These are phyloP conservation scores for Tethea ocularis DNA, from an alignment of 2,888 invertebrate species.

Conservation along the genomic window DNA sequence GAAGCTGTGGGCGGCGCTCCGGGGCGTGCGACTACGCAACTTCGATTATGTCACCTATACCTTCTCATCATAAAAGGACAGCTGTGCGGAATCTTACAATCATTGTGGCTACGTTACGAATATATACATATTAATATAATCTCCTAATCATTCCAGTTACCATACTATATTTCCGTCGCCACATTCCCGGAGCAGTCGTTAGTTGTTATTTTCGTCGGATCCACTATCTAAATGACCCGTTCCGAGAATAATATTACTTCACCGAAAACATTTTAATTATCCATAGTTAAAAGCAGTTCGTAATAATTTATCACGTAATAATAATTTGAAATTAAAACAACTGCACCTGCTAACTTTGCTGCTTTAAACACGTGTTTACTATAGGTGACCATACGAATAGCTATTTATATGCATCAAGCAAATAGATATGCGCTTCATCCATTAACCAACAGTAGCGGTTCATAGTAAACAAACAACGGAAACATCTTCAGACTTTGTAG, in stretches of 20 bases:
- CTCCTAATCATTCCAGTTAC: not conserved
- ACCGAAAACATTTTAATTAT: slow-evolving; percentile 39
- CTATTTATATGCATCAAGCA: slow-evolving; percentile 63
- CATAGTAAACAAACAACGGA: slow-evolving; percentile 53
- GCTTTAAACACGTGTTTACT: slow-evolving; percentile 56
- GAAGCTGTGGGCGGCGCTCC: slow-evolving; percentile 75
- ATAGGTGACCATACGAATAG: slow-evolving; percentile 43
- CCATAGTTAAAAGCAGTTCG: slow-evolving; percentile 8
- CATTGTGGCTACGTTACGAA: slow-evolving; percentile 36
- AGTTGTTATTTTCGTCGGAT: slow-evolving; percentile 28
- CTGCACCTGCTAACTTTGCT: slow-evolving; percentile 50
- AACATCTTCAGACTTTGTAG: slow-evolving; percentile 26
- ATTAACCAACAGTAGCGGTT: slow-evolving; percentile 67
- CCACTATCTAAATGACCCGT: slow-evolving; percentile 26
- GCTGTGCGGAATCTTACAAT: slow-evolving; percentile 52
- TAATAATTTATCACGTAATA: not conserved
- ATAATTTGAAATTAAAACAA: slow-evolving; percentile 45
- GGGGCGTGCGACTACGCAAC: slow-evolving; percentile 68
- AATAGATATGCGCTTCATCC: slow-evolving; percentile 56
- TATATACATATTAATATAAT: not conserved
- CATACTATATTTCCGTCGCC: slow-evolving; percentile 23
- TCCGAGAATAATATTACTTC: slow-evolving; percentile 26
- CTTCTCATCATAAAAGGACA: slow-evolving; percentile 71
- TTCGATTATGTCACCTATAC: slow-evolving; percentile 74
- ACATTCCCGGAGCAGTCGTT: slow-evolving; percentile 26